Evolutionary conservation across 2,888 invertebrate genomes (phyloP).

Genomic region (Helleia helle): DNA sequence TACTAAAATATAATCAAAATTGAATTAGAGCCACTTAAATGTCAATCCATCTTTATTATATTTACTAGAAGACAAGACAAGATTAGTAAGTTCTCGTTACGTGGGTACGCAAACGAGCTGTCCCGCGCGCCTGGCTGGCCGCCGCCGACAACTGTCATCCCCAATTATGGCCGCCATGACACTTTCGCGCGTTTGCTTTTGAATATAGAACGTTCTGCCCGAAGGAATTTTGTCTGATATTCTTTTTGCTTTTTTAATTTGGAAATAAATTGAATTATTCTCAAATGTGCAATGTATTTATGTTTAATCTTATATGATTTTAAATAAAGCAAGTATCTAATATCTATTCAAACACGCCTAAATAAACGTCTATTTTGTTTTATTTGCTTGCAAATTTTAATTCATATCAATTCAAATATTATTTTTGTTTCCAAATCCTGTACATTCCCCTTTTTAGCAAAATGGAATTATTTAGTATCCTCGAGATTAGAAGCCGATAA

Average conservation of each 20-base stretch:
- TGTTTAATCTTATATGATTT: too few relatives aligned
- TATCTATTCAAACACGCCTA: too few relatives aligned
- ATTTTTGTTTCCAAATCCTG: too few relatives aligned
- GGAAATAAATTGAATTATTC: background rate
- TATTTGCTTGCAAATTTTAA: too few relatives aligned
- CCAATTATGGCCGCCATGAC: constrained; percentile 64
- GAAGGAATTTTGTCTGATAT: constrained; percentile 17
- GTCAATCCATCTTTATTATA: constrained; percentile 38
- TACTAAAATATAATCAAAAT: constrained; percentile 22
- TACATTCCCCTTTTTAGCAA: too few relatives aligned
- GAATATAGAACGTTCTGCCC: constrained; percentile 45
- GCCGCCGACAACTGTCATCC: constrained; percentile 58
- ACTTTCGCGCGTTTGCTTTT: constrained; percentile 60
- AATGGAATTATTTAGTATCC: too few relatives aligned
- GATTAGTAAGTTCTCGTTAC: constrained; percentile 53
- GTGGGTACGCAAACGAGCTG: constrained; percentile 52
- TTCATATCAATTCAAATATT: too few relatives aligned
- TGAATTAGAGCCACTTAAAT: constrained; percentile 42
- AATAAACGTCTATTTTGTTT: too few relatives aligned
- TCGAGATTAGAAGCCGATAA: too few relatives aligned
- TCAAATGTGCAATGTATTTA: too few relatives aligned
- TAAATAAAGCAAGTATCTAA: too few relatives aligned
- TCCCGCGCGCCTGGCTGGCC: constrained; percentile 34
- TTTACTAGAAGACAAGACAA: constrained; percentile 40
- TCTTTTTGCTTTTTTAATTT: constrained; percentile 11